Percentiles rank a stretch among this genome's conserved stretches.
Conservation (phyloP, 2,888 invertebrate species). For the Caenorhabditis auriculariae region DNA sequence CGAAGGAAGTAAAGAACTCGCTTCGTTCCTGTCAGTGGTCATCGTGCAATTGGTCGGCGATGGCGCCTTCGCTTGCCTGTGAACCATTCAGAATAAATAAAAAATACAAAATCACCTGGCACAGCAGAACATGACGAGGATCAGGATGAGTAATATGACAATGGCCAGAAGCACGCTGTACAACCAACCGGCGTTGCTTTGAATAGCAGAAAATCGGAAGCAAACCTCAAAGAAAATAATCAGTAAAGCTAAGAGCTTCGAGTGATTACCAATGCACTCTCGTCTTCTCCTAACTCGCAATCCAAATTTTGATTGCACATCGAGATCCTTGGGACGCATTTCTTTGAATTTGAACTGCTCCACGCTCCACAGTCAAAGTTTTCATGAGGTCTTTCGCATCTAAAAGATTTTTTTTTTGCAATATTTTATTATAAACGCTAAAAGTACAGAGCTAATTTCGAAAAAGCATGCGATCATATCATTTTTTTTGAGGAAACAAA, state of each 20-base stretch:
- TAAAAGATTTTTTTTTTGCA: neutral
- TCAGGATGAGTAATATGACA: neutral
- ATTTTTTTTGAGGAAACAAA: no score
- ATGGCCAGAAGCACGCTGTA: neutral
- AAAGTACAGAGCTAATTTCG: no score
- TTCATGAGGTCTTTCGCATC: constrained; percentile 5
- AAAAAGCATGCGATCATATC: no score
- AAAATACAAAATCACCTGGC: no score
- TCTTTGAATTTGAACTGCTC: neutral
- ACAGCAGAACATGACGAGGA: neutral
- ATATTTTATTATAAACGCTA: no score
- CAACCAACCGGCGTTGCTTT: neutral
- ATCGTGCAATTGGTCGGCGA: no score
- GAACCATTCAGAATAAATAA: no score
- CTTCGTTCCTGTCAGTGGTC: no score
- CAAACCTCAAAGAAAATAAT: constrained; percentile 3
- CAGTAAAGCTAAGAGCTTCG: no score
- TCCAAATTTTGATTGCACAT: constrained; percentile 1
- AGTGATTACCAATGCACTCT: neutral
- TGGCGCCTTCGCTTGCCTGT: no score
- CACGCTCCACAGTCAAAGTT: constrained; percentile 5
- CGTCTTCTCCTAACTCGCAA: constrained; percentile 5
- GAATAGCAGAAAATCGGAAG: neutral
- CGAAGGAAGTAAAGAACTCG: no score
- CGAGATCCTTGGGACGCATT: neutral